Base-by-base conservation (phyloP, 2,797 vertebrate species). In the Pempheris klunzingeri region DNA sequence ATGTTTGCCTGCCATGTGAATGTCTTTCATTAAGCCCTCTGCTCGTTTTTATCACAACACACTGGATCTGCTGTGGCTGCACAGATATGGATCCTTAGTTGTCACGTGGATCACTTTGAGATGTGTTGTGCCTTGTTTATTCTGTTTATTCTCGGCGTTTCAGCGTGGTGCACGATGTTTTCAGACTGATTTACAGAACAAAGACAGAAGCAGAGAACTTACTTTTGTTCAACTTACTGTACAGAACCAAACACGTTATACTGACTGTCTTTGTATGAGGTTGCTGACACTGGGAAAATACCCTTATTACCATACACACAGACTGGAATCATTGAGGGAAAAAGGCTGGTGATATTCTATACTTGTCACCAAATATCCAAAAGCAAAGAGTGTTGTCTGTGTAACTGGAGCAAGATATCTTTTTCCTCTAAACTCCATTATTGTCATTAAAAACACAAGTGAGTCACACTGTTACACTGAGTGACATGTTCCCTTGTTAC, bases 1-100 rank as follows among this genome's bases (percentile, higher is more conserved):
- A 59, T 1, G 4, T 81, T 74, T 32, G 28, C 74, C 74, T 64
- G 71, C 74, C 77, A 79, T 10, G 17, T 68, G 46, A 44, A 15
- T 10, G 1, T 61, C 53, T 68, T 76, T 47, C 43, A 41, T 63
- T 14, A 10, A 63, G 50, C 43, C 38, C 18, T 17, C 18, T 26
- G 54, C 15, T 30, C 26, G 22, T n/a, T 28, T 63, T 67, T 18
- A 7, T 28, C 26, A 6, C 17, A 13, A 9, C 6, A 41, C 13
- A 4, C 26, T 69, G 15, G 0, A 7, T 11, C n/a, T 34, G 20
- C 11, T 50, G 57, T 44, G 32, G 38, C 39, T 63, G 67, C 13
- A 66, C 71, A 78, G 36, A 41, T 60, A 57, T 22, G 2, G 0
- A 5, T 36, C 9, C 14, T 24, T 28, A 14, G 22, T 24, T 14